These are phyloP conservation scores for Jaculus jaculus DNA, from an alignment of 2,113 vertebrate genomes.

Conservation along the genomic window DNA sequence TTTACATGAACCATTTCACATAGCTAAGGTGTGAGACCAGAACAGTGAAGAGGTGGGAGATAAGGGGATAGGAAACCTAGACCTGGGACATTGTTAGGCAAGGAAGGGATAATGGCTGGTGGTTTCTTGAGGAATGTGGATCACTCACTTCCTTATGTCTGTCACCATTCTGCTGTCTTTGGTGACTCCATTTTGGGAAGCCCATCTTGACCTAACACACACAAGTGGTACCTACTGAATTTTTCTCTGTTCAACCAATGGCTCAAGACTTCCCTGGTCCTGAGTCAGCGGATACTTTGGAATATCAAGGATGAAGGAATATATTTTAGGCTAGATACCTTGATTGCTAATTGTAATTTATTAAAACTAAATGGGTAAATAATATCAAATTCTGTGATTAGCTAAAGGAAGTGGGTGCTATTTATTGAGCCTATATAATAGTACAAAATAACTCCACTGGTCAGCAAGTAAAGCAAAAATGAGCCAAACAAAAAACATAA, in stretches of 20 bases:
- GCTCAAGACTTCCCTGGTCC: neutral
- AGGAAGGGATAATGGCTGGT: no score
- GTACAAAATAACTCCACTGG: conserved; percentile 3
- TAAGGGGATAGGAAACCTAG: no score
- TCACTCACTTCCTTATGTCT: no score
- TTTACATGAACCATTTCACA: no score
- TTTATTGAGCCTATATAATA: neutral
- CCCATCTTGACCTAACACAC: no score
- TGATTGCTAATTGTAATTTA: neutral
- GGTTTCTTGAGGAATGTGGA: no score
- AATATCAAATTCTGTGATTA: conserved; percentile 28
- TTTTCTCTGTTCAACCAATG: neutral
- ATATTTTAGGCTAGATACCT: neutral
- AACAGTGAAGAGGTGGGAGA: no score
- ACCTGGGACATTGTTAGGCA: no score
- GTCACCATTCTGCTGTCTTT: no score
- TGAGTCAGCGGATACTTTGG: neutral
- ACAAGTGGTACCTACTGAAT: no score
- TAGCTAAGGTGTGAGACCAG: no score
- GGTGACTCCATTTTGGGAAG: no score
- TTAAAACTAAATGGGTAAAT: conserved; percentile 33
- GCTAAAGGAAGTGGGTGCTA: neutral
- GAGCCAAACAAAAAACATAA: neutral
- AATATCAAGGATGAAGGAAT: neutral
- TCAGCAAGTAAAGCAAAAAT: neutral